phyloP scores from a whole-genome alignment of 2,113 vertebrate species.

The Pagrus major region DNA sequence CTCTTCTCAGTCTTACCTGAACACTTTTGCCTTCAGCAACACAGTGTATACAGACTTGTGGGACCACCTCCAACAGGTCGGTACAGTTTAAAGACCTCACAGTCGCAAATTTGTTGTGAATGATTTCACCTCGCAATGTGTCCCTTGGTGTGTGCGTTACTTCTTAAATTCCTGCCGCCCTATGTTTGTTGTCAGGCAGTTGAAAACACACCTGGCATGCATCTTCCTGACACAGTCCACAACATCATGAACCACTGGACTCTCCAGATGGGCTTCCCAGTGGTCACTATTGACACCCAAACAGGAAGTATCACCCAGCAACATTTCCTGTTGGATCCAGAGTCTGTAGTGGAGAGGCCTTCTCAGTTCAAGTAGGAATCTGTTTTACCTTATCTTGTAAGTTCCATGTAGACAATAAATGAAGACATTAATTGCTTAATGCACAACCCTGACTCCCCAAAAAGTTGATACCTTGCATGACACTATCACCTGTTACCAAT shows the following conservation, averaged over 20 bases:
- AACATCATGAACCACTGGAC: conserved; percentile 95
- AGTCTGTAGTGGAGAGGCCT: conserved; percentile 82
- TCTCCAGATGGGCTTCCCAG: conserved; percentile 95
- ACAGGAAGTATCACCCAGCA: conserved; percentile 85
- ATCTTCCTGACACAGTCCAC: conserved; percentile 71
- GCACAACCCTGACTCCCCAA: no score
- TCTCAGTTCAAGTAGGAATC: conserved; percentile 89
- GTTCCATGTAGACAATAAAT: conserved; percentile 3
- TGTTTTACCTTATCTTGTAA: conserved; percentile 39
- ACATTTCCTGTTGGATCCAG: conserved; percentile 91
- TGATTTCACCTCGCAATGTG: not conserved
- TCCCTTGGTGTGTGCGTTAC: not conserved
- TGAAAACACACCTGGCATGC: fast-evolving
- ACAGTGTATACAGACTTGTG: conserved; percentile 89
- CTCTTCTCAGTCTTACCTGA: conserved; percentile 82
- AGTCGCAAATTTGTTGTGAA: not conserved
- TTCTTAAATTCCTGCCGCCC: not conserved
- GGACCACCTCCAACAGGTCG: conserved; percentile 88
- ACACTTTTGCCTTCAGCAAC: conserved; percentile 85
- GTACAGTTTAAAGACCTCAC: not conserved
- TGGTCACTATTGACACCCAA: conserved; percentile 87
- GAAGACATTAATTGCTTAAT: not conserved
- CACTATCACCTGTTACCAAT: no score
- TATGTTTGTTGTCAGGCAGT: conserved; percentile 76
- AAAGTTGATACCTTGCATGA: no score